phyloP scores from a whole-genome alignment of 2,113 vertebrate species.

The Daboia siamensis region DNA sequence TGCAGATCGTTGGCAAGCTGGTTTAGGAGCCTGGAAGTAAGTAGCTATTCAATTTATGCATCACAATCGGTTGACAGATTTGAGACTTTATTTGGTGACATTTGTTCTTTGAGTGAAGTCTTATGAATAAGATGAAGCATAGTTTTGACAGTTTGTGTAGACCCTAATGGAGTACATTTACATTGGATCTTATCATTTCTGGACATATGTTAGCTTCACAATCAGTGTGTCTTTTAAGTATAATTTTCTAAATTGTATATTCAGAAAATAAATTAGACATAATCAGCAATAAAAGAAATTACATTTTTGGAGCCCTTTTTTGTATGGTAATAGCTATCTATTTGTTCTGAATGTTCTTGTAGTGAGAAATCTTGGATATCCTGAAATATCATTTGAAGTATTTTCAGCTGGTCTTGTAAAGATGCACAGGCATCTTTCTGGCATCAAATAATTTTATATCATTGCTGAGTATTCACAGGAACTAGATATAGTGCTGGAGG shows the following conservation, averaged over 20 bases:
- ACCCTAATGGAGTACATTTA: background rate
- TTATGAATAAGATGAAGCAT: background rate
- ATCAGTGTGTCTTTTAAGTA: background rate
- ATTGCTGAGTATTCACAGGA: background rate
- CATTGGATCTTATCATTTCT: background rate
- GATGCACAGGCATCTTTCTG: background rate
- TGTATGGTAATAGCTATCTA: background rate
- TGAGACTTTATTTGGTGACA: background rate
- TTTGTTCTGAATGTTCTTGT: background rate
- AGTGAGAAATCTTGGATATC: background rate
- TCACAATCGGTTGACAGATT: conserved; percentile 12
- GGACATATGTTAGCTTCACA: background rate
- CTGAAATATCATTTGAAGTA: background rate
- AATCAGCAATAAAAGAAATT: background rate
- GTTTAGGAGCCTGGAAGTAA: conserved; percentile 93
- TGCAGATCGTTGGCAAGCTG: conserved; percentile 95
- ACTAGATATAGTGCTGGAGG: background rate
- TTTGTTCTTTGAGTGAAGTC: background rate
- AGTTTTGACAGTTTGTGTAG: background rate
- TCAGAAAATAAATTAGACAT: background rate
- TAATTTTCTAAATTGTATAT: background rate
- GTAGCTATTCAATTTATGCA: conserved; percentile 40
- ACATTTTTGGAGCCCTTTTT: background rate
- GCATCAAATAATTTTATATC: background rate
- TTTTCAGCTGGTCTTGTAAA: background rate